Conservation (phyloP, 2,113 vertebrate genomes). For the Junco hyemalis region DNA sequence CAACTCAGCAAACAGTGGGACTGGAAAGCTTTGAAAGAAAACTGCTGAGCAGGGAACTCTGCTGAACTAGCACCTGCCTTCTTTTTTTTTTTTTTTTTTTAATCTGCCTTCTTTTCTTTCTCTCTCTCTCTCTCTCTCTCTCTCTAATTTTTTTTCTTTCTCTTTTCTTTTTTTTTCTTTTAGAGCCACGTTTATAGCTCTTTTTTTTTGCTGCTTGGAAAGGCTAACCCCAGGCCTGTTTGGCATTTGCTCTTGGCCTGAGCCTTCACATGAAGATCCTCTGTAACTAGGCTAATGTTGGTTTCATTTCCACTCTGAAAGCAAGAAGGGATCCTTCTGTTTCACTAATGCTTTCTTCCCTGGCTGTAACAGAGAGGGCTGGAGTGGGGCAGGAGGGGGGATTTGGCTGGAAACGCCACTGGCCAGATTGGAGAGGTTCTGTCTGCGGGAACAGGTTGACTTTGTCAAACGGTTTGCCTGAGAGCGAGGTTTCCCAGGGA, state of each 20-base stretch:
- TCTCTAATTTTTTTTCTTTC: rapidly evolving
- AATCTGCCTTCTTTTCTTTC: neutral
- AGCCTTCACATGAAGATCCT: conserved; percentile 33
- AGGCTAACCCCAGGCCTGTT: neutral
- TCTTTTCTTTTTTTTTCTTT: neutral
- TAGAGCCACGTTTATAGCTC: neutral
- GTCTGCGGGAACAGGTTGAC: conserved; percentile 48
- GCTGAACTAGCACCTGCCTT: conserved; percentile 51
- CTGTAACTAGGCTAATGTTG: conserved; percentile 36
- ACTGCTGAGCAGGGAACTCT: conserved; percentile 42
- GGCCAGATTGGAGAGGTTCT: conserved; percentile 6
- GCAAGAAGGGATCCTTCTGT: conserved; percentile 53
- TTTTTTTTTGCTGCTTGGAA: conserved; percentile 11
- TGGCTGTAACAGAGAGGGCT: neutral
- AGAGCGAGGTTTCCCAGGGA: conserved; percentile 62
- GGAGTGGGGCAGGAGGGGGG: neutral
- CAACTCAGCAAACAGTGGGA: conserved; percentile 33
- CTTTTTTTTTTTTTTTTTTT: neutral
- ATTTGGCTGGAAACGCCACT: conserved; percentile 10
- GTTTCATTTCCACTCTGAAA: conserved; percentile 57
- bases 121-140: neutral
- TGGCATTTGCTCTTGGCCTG: conserved; percentile 26
- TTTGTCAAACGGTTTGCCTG: conserved; percentile 44
- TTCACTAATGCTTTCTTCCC: conserved; percentile 39
- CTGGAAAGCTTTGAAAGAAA: conserved; percentile 55